Evolutionary conservation across 2,888 invertebrate genomes (phyloP), one percentile per base, ranked within the genome.

Genomic region (Erpobdella octoculata): DNA sequence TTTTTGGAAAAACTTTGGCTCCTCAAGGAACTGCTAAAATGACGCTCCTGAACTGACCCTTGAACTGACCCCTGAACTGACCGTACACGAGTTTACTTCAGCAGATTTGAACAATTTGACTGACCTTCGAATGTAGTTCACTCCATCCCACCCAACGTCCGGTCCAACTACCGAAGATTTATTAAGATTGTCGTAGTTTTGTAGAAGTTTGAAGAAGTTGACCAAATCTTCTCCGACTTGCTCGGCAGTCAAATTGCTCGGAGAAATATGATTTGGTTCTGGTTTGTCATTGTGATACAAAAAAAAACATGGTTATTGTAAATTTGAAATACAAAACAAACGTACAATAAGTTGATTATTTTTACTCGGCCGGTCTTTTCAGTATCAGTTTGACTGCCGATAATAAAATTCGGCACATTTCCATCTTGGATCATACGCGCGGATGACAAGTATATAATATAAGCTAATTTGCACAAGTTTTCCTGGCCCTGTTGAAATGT

Each of bases 61-160:
- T n/a, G n/a, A n/a, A n/a, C n/a, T n/a, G n/a, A n/a, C n/a, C n/a
- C n/a, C n/a, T n/a, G n/a, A n/a, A n/a, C n/a, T n/a, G n/a, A n/a
- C n/a, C n/a, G n/a, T n/a, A n/a, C n/a, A n/a, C n/a, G n/a, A n/a
- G n/a, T n/a, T n/a, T n/a, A n/a, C n/a, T n/a, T n/a, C n/a, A n/a
- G n/a, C n/a, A n/a, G n/a, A n/a, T n/a, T n/a, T n/a, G n/a, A n/a
- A 21, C 31, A 8, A 31, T 6, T 31, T n/a, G 33, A 18, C 46
- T n/a, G 28, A 46, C 67, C 28, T 31, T 67, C 41, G n/a, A 15
- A 46, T 67, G 31, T 18, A 46, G 3, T 67, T 6, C 18, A 67
- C 46, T 67, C 67, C 67, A 15, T 15, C 33, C 67, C 67, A 67
- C 3, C 67, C 67, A 15, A 67, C 67, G 46, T 67, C 67, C 18